Evolutionary conservation across 2,113 vertebrate genomes (phyloP).

Genomic region (Barnardius zonarius): DNA sequence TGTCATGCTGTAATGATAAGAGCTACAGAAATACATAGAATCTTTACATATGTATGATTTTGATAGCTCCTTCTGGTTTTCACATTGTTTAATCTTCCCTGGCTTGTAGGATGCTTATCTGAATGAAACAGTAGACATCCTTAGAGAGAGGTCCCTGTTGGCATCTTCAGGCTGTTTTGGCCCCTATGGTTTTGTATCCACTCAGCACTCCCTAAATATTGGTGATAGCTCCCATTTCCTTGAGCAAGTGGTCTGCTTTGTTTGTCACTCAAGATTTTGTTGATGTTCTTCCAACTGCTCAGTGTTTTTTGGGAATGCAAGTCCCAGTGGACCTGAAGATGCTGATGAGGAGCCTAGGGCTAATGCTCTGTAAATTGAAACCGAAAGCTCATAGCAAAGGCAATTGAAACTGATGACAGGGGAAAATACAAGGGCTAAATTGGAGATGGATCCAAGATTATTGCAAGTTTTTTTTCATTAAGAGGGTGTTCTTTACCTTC

Average conservation of each 20-base stretch:
- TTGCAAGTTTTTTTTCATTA: constrained; percentile 50
- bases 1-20: not conserved
- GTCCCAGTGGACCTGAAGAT: constrained; percentile 3
- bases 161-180: not conserved
- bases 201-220: not conserved
- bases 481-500: constrained; percentile 25
- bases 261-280: not conserved
- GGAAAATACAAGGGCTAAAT: constrained; percentile 29
- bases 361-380: constrained; percentile 33
- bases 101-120: not conserved
- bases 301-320: not conserved
- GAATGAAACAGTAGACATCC: not conserved
- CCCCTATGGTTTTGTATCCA: not conserved
- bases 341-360: constrained; percentile 37
- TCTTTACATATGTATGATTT: not conserved
- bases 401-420: not conserved
- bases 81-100: not conserved
- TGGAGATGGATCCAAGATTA: constrained; percentile 42
- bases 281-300: not conserved
- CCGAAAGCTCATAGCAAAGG: constrained; percentile 9
- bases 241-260: not conserved
- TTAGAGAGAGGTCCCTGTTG: not conserved
- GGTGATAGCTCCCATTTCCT: not conserved
- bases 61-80: not conserved
- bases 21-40: not conserved